Base-by-base conservation (phyloP, 2,797 vertebrate species). In the Anableps anableps region DNA sequence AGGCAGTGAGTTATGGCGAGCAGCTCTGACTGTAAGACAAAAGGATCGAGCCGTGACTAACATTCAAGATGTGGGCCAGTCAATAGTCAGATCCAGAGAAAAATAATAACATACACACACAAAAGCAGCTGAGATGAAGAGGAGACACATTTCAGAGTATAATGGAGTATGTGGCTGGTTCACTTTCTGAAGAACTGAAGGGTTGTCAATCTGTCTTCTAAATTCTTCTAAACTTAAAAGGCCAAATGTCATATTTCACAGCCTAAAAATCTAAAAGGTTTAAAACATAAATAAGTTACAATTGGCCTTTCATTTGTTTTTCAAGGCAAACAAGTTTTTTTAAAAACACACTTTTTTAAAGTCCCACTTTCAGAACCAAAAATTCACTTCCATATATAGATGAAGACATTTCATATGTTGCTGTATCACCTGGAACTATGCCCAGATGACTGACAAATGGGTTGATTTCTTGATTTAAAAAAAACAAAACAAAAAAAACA, bases 21-120 rank as follows among this genome's bases (percentile, higher is more conserved):
- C 81, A 89, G 88, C 89, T 82, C 45, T 34, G 83, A 84, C 72
- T 82, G 76, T 82, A 89, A 95, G 91, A 95, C 91, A 92, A 94
- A 86, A 89, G 85, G 78, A 88, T 68, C 31, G 21, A 80, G 62
- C 77, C 26, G 48, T 48, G 83, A 84, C 88, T 84, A 85, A 87
- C 82, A 80, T 82, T 83, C 80, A 81, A 88, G 80, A 91, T 89
- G 89, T 89, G 85, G 90, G 82, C 90, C 88, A 90, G 90, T 92
- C 90, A 82, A 93, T 91, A 90, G 78, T 80, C 72, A 79, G 75
- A 84, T 85, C 76, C 80, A 36, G 50, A 70, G 62, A 77, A 80
- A 80, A 91, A 94, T 93, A 80, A 87, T 85, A 84, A 85, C 73
- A 74, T 47, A 75, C 29, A 41, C 68, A 19, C 64, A 68, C 64